phyloP scores from a whole-genome alignment of 2,888 invertebrate genomes.

The Galerucella nymphaeae region DNA sequence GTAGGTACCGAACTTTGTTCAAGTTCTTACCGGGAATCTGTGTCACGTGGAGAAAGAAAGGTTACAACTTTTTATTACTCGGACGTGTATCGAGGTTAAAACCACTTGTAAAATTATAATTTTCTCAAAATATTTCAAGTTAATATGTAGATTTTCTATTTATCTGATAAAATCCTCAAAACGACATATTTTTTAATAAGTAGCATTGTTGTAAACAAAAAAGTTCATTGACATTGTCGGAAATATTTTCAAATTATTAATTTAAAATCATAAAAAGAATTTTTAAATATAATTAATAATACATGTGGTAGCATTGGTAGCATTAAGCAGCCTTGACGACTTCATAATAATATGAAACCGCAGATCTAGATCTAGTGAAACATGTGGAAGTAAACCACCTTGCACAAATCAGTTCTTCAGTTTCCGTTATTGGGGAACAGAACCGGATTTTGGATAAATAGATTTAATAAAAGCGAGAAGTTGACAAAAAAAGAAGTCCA shows the following conservation, averaged over 20 bases:
- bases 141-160: background rate
- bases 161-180: background rate
- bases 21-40: too few species aligned
- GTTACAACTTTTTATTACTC: too few species aligned
- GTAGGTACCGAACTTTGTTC: too few species aligned
- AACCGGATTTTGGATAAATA: background rate
- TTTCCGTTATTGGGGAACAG: conserved; percentile 26
- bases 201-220: conserved; percentile 11
- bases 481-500: too few species aligned
- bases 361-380: conserved; percentile 9
- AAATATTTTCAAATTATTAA: background rate
- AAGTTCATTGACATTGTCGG: conserved; percentile 34
- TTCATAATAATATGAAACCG: conserved; percentile 1
- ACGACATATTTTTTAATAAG: background rate
- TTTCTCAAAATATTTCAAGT: too few species aligned
- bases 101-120: too few species aligned
- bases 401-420: conserved; percentile 3
- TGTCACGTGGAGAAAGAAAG: too few species aligned
- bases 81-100: too few species aligned
- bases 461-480: too few species aligned
- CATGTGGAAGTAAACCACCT: conserved; percentile 30
- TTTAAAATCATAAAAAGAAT: background rate
- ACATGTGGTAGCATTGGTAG: too few species aligned
- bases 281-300: conserved; percentile 7
- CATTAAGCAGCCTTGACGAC: conserved; percentile 15